Evolutionary conservation across 2,113 vertebrate species (phyloP).

Genomic region (Poicephalus gulielmi): DNA sequence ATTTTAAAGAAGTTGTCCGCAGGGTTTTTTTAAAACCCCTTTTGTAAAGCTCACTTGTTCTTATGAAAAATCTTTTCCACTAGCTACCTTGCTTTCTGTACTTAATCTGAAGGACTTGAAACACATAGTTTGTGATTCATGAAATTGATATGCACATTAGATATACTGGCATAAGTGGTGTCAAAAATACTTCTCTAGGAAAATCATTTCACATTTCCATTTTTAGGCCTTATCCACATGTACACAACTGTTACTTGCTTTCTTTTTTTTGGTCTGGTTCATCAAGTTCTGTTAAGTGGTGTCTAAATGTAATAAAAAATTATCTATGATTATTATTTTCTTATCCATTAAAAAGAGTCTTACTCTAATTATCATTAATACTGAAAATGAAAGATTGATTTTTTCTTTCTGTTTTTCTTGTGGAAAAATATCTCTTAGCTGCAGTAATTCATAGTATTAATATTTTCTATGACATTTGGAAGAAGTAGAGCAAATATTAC

Average conservation of each 20-base stretch:
- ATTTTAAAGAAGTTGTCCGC: background rate
- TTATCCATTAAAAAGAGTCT: background rate
- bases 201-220: slow-evolving; percentile 5
- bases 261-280: background rate
- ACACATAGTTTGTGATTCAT: slow-evolving; percentile 4
- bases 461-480: background rate
- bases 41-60: background rate
- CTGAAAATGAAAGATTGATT: slow-evolving; percentile 2
- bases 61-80: slow-evolving; percentile 1
- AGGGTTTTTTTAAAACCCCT: background rate
- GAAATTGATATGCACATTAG: background rate
- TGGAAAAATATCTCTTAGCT: background rate
- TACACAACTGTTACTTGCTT: background rate
- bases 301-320: slow-evolving; percentile 40
- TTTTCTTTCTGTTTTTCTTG: background rate
- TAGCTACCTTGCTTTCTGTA: slow-evolving; percentile 11
- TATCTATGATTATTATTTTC: background rate
- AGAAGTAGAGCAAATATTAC: background rate
- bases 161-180: background rate
- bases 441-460: background rate
- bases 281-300: slow-evolving; percentile 21
- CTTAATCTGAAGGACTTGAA: slow-evolving; percentile 22
- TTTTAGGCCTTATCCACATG: background rate
- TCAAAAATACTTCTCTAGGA: slow-evolving; percentile 1
- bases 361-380: slow-evolving; percentile 4